Conservation (phyloP, 2,888 invertebrate genomes). For the Apodemia duryi region DNA sequence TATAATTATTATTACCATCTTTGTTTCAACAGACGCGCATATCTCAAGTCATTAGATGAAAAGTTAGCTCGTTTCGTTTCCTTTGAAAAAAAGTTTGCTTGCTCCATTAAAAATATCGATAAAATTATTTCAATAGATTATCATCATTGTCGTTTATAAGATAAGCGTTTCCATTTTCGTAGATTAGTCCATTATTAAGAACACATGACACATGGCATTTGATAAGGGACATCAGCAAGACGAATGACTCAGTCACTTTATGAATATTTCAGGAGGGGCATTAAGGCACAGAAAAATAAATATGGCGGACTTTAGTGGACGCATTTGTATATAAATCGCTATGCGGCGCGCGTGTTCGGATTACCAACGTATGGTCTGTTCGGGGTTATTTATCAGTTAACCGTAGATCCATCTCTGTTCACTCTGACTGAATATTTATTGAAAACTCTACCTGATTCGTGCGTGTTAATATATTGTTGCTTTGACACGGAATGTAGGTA, state of each 20-base stretch:
- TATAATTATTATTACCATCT: too few relatives aligned
- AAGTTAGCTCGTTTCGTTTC: too few relatives aligned
- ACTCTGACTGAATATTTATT: constrained; percentile 54
- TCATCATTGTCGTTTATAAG: neutral
- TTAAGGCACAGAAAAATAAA: constrained; percentile 73
- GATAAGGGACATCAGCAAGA: constrained; percentile 63
- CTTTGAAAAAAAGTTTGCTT: too few relatives aligned
- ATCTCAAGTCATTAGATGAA: too few relatives aligned
- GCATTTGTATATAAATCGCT: constrained; percentile 74
- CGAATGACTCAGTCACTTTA: constrained; percentile 66
- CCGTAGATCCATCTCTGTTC: constrained; percentile 54
- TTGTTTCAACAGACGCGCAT: too few relatives aligned
- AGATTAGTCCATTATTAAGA: constrained; percentile 23
- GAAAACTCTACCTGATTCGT: constrained; percentile 38
- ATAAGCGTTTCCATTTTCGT: neutral
- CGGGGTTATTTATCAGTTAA: constrained; percentile 61
- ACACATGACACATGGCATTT: constrained; percentile 47
- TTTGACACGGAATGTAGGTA: neutral
- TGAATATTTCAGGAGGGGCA: constrained; percentile 75
- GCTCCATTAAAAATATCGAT: neutral
- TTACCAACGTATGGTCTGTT: constrained; percentile 48
- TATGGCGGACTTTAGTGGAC: constrained; percentile 66
- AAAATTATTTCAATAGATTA: neutral
- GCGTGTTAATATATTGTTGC: neutral
- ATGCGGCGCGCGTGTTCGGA: constrained; percentile 59